These are phyloP conservation scores for Ophonus ardosiacus DNA, from an alignment of 2,888 invertebrate genomes.

Conservation along the genomic window DNA sequence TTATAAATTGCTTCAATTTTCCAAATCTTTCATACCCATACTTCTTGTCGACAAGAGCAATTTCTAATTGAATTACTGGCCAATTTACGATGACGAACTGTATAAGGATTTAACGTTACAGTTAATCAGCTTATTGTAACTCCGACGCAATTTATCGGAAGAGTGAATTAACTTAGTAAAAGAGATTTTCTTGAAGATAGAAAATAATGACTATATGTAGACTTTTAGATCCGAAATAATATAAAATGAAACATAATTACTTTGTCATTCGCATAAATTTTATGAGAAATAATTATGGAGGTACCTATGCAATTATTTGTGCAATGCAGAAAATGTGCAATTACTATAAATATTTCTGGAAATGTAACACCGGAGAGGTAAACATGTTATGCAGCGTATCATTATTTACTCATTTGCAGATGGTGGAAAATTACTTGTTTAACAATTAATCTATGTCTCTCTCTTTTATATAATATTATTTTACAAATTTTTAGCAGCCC, in stretches of 20 bases:
- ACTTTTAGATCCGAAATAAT: too few relatives aligned
- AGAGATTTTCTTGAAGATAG: too few relatives aligned
- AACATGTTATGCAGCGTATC: not conserved
- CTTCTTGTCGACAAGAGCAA: not conserved
- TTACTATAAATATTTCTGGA: not conserved
- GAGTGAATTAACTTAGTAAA: too few relatives aligned
- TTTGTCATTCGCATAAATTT: too few relatives aligned
- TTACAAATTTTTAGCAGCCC: too few relatives aligned
- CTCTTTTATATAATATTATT: too few relatives aligned
- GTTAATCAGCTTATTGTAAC: not conserved
- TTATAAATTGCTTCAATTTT: too few relatives aligned
- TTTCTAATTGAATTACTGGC: not conserved
- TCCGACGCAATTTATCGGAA: too few relatives aligned
- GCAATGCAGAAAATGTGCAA: not conserved
- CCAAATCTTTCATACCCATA: too few relatives aligned
- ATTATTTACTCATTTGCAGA: conserved; percentile 16
- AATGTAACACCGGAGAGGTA: not conserved
- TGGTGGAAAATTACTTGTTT: conserved; percentile 16
- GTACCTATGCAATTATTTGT: not conserved
- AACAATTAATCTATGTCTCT: not conserved
- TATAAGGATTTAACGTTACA: not conserved
- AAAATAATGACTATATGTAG: too few relatives aligned
- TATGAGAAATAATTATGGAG: too few relatives aligned
- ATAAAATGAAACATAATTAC: too few relatives aligned
- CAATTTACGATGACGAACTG: not conserved